Evolutionary conservation across 2,113 vertebrate genomes (phyloP).

Genomic region (Hoplias malabaricus): DNA sequence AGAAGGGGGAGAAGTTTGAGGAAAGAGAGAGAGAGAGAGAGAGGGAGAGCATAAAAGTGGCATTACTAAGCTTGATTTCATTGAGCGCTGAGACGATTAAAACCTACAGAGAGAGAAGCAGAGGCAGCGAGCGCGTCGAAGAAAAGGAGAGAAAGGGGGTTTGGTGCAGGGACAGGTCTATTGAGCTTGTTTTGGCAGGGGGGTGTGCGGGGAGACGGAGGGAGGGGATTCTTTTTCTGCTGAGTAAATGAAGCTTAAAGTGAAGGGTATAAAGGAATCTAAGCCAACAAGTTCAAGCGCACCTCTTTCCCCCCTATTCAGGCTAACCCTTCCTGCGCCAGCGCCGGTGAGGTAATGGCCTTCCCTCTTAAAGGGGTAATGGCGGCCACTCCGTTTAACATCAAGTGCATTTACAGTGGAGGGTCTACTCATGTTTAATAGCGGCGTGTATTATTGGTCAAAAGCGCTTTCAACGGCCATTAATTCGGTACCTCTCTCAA

Average conservation of each 20-base stretch:
- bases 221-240: constrained; percentile 70
- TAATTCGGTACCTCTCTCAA: constrained; percentile 2
- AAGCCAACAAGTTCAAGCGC: constrained; percentile 59
- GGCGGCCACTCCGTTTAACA: constrained; percentile 26
- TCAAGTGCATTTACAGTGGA: constrained; percentile 32
- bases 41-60: constrained; percentile 61
- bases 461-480: neutral
- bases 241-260: constrained; percentile 77
- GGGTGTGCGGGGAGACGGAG: constrained; percentile 33
- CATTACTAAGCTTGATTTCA: constrained; percentile 68
- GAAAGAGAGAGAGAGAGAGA: constrained; percentile 50
- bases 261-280: constrained; percentile 66
- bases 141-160: constrained; percentile 48
- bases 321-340: constrained; percentile 65
- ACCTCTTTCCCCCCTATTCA: constrained; percentile 65
- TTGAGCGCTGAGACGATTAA: constrained; percentile 56
- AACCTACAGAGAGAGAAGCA: constrained; percentile 51
- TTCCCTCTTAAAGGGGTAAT: constrained; percentile 36
- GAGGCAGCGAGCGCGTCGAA: constrained; percentile 54
- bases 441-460: constrained; percentile 5
- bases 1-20: constrained; percentile 8
- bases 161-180: constrained; percentile 66
- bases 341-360: constrained; percentile 66
- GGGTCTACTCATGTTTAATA: constrained; percentile 24
- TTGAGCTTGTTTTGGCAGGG: constrained; percentile 65